phyloP scores from a whole-genome alignment of 2,797 vertebrate species.

The Podarcis siculus region DNA sequence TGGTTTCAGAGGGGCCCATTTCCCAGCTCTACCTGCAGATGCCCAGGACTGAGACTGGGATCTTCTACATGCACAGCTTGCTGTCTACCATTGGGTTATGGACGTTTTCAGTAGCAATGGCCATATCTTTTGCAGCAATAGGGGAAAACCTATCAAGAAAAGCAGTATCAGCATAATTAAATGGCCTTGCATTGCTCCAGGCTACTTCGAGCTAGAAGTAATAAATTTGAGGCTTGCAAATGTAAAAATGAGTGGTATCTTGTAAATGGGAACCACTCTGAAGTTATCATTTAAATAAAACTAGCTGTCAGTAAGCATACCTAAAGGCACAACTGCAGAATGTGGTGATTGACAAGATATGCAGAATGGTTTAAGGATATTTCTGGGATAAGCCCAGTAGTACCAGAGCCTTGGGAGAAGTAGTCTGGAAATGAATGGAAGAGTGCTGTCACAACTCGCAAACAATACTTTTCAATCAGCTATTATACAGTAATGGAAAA shows the following conservation, averaged over 20 bases:
- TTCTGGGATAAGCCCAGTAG: background rate
- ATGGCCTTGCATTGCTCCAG: background rate
- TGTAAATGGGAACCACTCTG: background rate
- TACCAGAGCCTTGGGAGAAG: background rate
- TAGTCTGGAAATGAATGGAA: background rate
- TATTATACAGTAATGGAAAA: background rate
- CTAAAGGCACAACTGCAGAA: background rate
- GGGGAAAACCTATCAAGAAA: background rate
- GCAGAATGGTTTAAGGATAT: background rate
- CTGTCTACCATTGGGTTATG: too few species aligned
- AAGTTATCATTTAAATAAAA: background rate
- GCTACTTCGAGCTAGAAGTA: background rate
- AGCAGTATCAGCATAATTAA: background rate
- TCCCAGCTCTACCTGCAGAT: too few species aligned
- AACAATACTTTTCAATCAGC: slow-evolving; percentile 9
- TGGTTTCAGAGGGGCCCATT: too few species aligned
- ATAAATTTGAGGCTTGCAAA: background rate
- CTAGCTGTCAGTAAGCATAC: background rate
- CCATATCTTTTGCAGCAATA: background rate
- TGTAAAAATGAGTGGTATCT: background rate
- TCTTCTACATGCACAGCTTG: too few species aligned
- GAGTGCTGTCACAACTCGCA: background rate
- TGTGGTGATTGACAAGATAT: background rate
- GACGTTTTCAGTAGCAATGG: background rate
- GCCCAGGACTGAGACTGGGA: too few species aligned